Conservation (phyloP, 2,113 vertebrate genomes). For the Porphyrio hochstetteri region DNA sequence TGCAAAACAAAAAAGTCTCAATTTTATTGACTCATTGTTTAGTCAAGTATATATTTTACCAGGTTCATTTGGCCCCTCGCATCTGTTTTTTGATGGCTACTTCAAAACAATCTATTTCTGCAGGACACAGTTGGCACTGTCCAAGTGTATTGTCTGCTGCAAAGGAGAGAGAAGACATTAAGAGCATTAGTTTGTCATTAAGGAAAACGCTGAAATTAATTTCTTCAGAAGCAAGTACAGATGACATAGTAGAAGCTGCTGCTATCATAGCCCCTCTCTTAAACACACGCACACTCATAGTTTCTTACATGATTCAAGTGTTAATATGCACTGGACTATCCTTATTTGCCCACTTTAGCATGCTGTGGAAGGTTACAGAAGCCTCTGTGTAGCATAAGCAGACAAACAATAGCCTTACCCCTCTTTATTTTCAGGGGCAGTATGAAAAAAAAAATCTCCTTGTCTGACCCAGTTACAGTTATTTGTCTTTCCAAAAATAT, state of each 20-base stretch:
- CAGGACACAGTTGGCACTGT: background rate
- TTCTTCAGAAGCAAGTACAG: background rate
- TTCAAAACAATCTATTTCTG: slow-evolving; percentile 53
- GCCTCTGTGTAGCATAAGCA: background rate
- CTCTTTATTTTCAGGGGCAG: slow-evolving; percentile 51
- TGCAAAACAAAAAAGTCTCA: background rate
- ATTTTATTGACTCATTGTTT: background rate
- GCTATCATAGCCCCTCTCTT: background rate
- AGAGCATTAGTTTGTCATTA: background rate
- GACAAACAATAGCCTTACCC: slow-evolving; percentile 29
- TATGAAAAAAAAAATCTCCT: slow-evolving; percentile 18
- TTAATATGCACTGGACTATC: background rate
- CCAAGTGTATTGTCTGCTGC: background rate
- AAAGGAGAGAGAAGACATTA: background rate
- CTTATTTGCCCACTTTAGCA: background rate
- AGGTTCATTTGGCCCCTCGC: slow-evolving; percentile 17
- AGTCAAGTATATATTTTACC: slow-evolving; percentile 5
- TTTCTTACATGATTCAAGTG: background rate
- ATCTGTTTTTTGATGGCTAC: slow-evolving; percentile 25
- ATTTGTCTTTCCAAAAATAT: slow-evolving; percentile 67
- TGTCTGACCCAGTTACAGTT: slow-evolving; percentile 52
- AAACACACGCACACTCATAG: background rate
- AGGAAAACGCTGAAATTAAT: background rate
- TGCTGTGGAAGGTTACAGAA: slow-evolving; percentile 5
- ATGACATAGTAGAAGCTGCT: background rate